Evolutionary conservation across 2,797 vertebrate genomes (phyloP).

Genomic region (Ptychobarbus kaznakovi): DNA sequence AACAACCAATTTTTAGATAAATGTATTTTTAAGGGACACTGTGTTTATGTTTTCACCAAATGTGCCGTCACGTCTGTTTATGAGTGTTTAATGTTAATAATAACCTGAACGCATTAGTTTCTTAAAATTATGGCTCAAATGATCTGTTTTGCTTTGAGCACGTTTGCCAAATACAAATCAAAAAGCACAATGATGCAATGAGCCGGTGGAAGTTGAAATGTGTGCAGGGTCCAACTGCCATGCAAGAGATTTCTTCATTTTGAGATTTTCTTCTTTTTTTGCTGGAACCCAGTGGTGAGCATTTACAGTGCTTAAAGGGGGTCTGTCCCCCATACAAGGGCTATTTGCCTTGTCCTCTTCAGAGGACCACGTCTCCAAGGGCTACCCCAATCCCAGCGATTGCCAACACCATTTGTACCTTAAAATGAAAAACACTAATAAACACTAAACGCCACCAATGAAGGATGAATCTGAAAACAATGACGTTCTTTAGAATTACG

Average conservation of each 20-base stretch:
- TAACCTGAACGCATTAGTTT: not conserved
- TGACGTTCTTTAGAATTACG: not conserved
- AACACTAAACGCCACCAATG: constrained; percentile 38
- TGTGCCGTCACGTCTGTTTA: constrained; percentile 32
- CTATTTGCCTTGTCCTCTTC: constrained; percentile 57
- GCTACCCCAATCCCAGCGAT: constrained; percentile 51
- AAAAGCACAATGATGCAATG: constrained; percentile 41
- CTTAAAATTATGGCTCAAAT: constrained; percentile 11
- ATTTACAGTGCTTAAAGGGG: constrained; percentile 38
- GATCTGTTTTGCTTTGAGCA: constrained; percentile 18
- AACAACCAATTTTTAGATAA: not conserved
- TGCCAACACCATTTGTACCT: constrained; percentile 44
- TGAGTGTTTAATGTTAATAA: not conserved
- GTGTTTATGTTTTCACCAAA: constrained; percentile 38
- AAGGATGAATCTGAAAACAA: constrained; percentile 46
- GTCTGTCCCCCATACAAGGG: not conserved
- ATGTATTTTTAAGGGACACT: constrained; percentile 18
- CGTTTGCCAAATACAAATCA: constrained; percentile 42
- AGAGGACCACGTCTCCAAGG: constrained; percentile 61
- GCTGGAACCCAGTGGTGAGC: constrained; percentile 23
- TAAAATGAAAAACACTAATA: constrained; percentile 47
- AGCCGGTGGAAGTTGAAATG: constrained; percentile 5
- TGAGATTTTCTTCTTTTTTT: not conserved
- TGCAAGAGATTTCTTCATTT: not conserved
- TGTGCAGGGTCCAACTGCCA: not conserved